Evolutionary conservation across 2,888 invertebrate genomes (phyloP), one percentile per base, ranked within the genome.

Genomic region (Eueremaeus valkanovi): DNA sequence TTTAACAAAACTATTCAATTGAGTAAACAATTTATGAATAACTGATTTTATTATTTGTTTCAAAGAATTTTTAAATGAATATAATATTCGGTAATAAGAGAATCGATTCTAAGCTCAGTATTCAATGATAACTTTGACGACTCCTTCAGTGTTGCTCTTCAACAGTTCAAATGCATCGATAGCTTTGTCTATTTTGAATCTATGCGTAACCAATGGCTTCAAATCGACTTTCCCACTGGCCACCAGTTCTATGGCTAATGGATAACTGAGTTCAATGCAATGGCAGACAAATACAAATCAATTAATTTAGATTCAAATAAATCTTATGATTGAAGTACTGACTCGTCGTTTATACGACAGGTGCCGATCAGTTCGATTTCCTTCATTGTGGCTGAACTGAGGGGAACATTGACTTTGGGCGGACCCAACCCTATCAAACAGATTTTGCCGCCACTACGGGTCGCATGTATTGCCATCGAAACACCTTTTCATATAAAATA

Each of bases 381-480:
- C 33, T 63, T 72, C 40, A 78, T 61, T 9, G 70, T 42, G 0
- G 73, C 75, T 18, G 77, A 36, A 33, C 70, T 72, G 18, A 78
- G 16, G 13, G 78, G 75, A 11, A 76, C 42, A 0, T 51, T 36
- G 18, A 75, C 61, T 51, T 66, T 55, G 0, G 42, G 21, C 18
- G 73, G 27, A 29, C 77, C 75, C 75, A 78, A 66, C 27, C 76
- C 78, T 27, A 78, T 45, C 16, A 75, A 21, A 58, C 42, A 55
- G n/a, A 77, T 40, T 13, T 61, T 45, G 0, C 77, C 76, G 3
- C 78, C 78, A 18, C 21, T 33, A 8, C 31, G n/a, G 18, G 78
- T 78, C 3, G 77, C 78, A 21, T 76, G 85, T 79, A 95, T 87
- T 0, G 91, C 90, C 45, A 92, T 83, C 33, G 90, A 86, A 49